Percentiles rank a stretch among this genome's conserved stretches.
Evolutionary conservation across 2,113 vertebrate species (phyloP).

Genomic region (Mohoua ochrocephala): DNA sequence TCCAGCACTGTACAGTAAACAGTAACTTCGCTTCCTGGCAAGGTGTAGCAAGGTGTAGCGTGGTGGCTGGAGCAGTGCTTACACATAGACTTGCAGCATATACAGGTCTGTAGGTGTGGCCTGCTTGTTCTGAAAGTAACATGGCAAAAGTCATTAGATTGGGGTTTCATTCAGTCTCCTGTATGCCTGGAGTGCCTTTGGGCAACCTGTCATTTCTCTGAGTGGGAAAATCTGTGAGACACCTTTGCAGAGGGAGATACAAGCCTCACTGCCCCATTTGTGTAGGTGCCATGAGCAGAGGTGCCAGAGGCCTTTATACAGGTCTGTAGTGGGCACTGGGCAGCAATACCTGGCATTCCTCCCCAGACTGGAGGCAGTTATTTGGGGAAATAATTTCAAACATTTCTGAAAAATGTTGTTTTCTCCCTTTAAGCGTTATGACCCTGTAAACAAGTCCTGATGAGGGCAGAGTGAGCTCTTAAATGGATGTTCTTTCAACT

Average conservation of each 20-base stretch:
- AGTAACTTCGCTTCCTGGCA: not conserved
- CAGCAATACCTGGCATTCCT: not conserved
- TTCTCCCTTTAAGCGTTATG: not conserved
- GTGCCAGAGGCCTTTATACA: not conserved
- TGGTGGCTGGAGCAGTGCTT: not conserved
- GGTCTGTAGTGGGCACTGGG: too few relatives aligned
- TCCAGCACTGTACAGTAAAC: not conserved
- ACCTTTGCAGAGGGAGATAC: not conserved
- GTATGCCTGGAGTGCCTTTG: not conserved
- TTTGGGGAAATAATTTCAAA: not conserved
- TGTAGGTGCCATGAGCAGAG: not conserved
- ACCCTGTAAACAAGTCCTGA: not conserved
- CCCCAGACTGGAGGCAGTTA: not conserved
- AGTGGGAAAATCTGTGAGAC: not conserved
- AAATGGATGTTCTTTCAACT: not conserved
- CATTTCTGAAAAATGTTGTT: not conserved
- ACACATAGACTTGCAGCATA: not conserved
- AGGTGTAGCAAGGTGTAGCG: rapidly evolving
- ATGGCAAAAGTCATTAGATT: not conserved
- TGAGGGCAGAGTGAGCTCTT: not conserved
- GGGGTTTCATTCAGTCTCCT: not conserved
- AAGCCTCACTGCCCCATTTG: not conserved
- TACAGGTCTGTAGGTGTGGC: not conserved
- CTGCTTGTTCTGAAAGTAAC: not conserved
- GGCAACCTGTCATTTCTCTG: not conserved